Evolutionary conservation across 2,797 vertebrate species (phyloP), one percentile per base, ranked within the genome.

Genomic region (Takifugu rubripes): DNA sequence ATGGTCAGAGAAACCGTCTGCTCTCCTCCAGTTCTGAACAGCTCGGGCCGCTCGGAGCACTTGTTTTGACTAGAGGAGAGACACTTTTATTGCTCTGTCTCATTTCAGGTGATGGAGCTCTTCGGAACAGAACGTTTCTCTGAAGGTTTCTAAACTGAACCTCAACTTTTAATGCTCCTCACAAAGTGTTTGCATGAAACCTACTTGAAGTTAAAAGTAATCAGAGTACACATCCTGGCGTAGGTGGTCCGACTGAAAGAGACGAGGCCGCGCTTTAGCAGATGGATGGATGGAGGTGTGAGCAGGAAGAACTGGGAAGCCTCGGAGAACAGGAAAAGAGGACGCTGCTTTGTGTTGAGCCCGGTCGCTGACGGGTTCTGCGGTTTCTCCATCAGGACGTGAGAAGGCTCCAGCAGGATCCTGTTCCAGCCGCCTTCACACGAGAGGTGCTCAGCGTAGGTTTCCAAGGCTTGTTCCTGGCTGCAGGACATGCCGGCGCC

Each of bases 131-230:
- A 21, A 0, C 3, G 43, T 29, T 25, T 63, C 10, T 33, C 15
- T 17, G 12, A 36, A 29, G 40, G 60, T 64, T 53, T 3, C 6
- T 43, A 12, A 64, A 61, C 45, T 52, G 40, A 54, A 21, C 24
- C 42, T 33, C 21, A 36, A 10, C 25, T 15, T 56, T 55, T 49
- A 14, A 5, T 57, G 54, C 25, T 17, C 33, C 43, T 17, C 43
- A 44, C 43, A 17, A 44, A 44, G n/a, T 53, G 0, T 59, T 54
- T 21, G 5, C 11, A 54, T 40, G 31, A 63, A 9, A 14, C n/a
- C 0, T n/a, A 25, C 56, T 58, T 27, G 3, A 29, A 45, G 21
- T 0, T 6, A 1, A 7, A 27, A 6, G 14, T 42, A 46, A 24
- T 9, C 14, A 43, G 12, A 5, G 44, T 24, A 16, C 36, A 44